Base-by-base conservation (phyloP, 2,113 vertebrate species). In the Rhegmatorhina hoffmannsi region DNA sequence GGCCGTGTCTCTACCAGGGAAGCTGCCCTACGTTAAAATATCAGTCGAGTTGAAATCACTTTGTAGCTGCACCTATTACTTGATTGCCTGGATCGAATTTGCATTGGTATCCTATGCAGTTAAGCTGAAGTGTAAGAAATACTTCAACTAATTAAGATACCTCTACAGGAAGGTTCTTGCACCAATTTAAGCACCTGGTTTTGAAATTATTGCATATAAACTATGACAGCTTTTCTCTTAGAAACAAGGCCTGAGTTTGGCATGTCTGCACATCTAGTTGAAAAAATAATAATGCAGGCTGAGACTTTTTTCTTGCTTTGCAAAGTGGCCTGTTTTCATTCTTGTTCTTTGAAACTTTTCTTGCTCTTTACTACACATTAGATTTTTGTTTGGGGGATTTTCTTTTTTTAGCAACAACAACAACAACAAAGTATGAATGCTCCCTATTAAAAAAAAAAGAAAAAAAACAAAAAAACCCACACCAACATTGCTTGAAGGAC, bases 401-500 rank as follows among this genome's bases (percentile, higher is more conserved):
- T 73, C 95, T 70, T 60, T 90, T 94, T 82, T 13, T 17, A 60
- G 29, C 56, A 89, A 66, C 66, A 80, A 83, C 44, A 88, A 91
- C 50, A 73, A 80, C n/a, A 34, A 79, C 62, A 62, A 90, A 90
- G 43, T 91, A 88, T 96, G 90, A 97, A 94, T 93, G 88, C 80
- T 95, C 94, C 93, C 90, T 94, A 80, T 88, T 75, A 4, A 94
- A 89, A 78, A 47, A 88, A 12, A 16, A 4, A 21, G n/a, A 24
- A 40, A 33, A 31, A 50, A 50, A 25, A 50, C 12, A 23, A 38
- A 10, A 36, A 26, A 52, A 21, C 20, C 3, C 36, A 53, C 36
- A 43, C 40, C 91, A 92, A 92, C 53, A 91, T 97, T 97, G 97
- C 98, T 98, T 97, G 98, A 98, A 98, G 96, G 97, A 97, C 88